These are phyloP conservation scores for Xiphophorus maculatus DNA, from an alignment of 2,113 vertebrate species.

Conservation along the genomic window DNA sequence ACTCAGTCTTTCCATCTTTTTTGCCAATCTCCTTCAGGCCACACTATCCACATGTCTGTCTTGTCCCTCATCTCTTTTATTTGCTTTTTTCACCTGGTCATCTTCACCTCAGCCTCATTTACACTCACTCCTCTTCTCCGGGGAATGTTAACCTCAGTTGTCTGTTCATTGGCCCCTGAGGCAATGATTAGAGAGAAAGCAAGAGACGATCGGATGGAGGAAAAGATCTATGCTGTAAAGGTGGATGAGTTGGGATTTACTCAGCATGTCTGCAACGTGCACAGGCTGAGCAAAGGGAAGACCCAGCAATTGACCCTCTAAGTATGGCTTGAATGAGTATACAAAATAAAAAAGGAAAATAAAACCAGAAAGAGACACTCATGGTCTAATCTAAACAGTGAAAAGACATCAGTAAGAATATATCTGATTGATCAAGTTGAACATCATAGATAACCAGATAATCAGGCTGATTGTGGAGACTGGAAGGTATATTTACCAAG, in stretches of 20 bases:
- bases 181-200: constrained; percentile 67
- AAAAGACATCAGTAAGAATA: not conserved
- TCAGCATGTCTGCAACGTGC: constrained; percentile 31
- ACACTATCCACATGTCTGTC: constrained; percentile 35
- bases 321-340: not conserved
- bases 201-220: constrained; percentile 27
- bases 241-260: constrained; percentile 24
- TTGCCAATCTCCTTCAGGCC: constrained; percentile 67
- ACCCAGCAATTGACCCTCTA: constrained; percentile 50
- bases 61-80: constrained; percentile 69
- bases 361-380: not conserved
- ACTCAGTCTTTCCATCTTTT: constrained; percentile 19
- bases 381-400: not conserved
- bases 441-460: too few species aligned
- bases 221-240: constrained; percentile 37
- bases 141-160: constrained; percentile 74
- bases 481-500: too few species aligned
- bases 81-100: constrained; percentile 65
- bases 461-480: too few species aligned
- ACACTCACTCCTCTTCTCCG: constrained; percentile 63
- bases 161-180: constrained; percentile 53
- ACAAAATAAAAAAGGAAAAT: not conserved
- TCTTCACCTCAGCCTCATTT: constrained; percentile 75
- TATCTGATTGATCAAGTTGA: too few species aligned
- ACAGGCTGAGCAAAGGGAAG: constrained; percentile 24